phyloP scores from a whole-genome alignment of 2,888 invertebrate species.

The Listrodromus nycthemerus region DNA sequence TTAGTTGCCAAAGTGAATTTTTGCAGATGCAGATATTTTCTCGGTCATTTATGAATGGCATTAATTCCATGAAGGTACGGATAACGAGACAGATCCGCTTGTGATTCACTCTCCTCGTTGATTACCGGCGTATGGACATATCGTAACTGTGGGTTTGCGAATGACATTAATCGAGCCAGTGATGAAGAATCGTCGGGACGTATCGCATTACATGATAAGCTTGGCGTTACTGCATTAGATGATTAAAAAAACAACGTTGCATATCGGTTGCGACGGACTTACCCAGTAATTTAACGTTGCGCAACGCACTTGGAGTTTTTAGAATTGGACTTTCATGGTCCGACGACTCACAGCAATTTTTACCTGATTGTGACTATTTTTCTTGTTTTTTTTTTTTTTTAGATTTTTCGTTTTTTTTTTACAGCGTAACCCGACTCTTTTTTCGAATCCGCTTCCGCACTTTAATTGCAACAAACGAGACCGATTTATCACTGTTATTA shows the following conservation, averaged over 20 bases:
- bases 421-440: background rate
- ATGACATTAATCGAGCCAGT: conserved; percentile 6
- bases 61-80: background rate
- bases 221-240: conserved; percentile 32
- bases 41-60: no score
- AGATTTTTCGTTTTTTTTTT: no score
- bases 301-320: conserved; percentile 54
- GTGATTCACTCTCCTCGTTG: background rate
- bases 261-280: conserved; percentile 52
- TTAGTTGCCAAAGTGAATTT: no score
- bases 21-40: no score
- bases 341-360: background rate
- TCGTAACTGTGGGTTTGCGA: conserved; percentile 21
- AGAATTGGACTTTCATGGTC: conserved; percentile 15
- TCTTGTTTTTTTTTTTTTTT: background rate
- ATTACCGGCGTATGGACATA: background rate
- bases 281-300: conserved; percentile 65
- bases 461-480: background rate
- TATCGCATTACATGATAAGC: background rate
- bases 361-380: background rate
- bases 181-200: conserved; percentile 14
- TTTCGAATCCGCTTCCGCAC: background rate
- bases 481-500: no score
- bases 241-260: conserved; percentile 55
- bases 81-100: background rate